These are phyloP conservation scores for Hippolais icterina DNA, from an alignment of 2,113 vertebrate genomes.

Conservation along the genomic window DNA sequence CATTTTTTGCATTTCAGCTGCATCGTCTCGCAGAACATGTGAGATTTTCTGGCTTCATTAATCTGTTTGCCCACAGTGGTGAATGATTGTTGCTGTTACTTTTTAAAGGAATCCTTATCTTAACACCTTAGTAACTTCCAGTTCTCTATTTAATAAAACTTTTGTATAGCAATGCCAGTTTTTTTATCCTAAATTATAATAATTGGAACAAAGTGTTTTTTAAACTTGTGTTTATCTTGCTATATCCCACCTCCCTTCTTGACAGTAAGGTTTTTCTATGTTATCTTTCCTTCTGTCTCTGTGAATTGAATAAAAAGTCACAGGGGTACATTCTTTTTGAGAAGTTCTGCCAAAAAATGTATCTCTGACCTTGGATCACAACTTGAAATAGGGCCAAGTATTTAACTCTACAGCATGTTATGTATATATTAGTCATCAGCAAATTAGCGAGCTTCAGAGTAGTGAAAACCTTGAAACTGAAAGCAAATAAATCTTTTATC, in stretches of 20 bases:
- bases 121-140: constrained; percentile 64
- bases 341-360: constrained; percentile 81
- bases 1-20: constrained; percentile 43
- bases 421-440: constrained; percentile 70
- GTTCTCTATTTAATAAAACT: constrained; percentile 57
- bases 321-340: constrained; percentile 64
- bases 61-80: constrained; percentile 56
- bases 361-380: constrained; percentile 79
- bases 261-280: constrained; percentile 53
- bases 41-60: constrained; percentile 57
- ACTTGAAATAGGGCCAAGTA: constrained; percentile 73
- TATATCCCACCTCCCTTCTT: constrained; percentile 63
- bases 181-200: constrained; percentile 72
- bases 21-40: neutral
- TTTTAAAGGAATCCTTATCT: constrained; percentile 64
- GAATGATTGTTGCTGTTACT: constrained; percentile 53
- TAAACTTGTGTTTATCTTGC: constrained; percentile 66
- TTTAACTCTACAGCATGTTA: constrained; percentile 70
- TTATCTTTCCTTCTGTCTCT: constrained; percentile 73
- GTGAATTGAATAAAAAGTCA: constrained; percentile 69
- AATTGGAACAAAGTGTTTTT: constrained; percentile 67
- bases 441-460: constrained; percentile 70
- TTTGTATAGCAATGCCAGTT: neutral
- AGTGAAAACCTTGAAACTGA: constrained; percentile 79
- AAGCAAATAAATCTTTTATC: constrained; percentile 81